phyloP scores from a whole-genome alignment of 2,797 vertebrate species.

The Enteromius thamalakanensis region DNA sequence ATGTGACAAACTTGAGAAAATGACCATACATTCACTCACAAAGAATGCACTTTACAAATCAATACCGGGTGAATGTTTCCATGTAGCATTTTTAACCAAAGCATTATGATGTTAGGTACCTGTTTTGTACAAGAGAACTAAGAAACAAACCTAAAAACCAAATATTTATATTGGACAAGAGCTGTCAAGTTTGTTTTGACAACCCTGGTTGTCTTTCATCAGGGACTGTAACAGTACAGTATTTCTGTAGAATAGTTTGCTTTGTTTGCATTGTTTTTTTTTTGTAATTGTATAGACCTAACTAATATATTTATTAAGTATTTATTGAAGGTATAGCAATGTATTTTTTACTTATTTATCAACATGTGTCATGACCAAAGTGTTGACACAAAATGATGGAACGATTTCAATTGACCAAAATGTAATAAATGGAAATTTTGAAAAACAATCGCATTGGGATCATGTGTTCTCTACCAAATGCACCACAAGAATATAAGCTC shows the following conservation, averaged over 20 bases:
- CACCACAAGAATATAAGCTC: not conserved
- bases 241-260: slow-evolving; percentile 78
- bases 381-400: slow-evolving; percentile 66
- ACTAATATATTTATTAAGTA: slow-evolving; percentile 85
- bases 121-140: slow-evolving; percentile 49
- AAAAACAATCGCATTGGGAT: slow-evolving; percentile 45
- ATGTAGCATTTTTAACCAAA: slow-evolving; percentile 83
- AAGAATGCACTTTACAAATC: slow-evolving; percentile 85
- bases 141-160: slow-evolving; percentile 44
- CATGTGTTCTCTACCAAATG: not conserved
- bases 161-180: slow-evolving; percentile 50
- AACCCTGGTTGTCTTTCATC: slow-evolving; percentile 68
- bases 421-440: slow-evolving; percentile 74
- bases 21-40: slow-evolving; percentile 74
- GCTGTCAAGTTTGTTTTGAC: slow-evolving; percentile 63
- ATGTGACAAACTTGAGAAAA: slow-evolving; percentile 72
- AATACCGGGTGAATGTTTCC: slow-evolving; percentile 74
- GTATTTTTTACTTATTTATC: slow-evolving; percentile 87
- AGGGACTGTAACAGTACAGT: slow-evolving; percentile 80
- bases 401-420: slow-evolving; percentile 76
- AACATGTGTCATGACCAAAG: slow-evolving; percentile 70
- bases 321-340: slow-evolving; percentile 81
- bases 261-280: slow-evolving; percentile 69
- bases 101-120: slow-evolving; percentile 74
- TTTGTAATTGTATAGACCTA: slow-evolving; percentile 73